phyloP scores from a whole-genome alignment of 1,140 invertebrate species.

The Pantala flavescens region DNA sequence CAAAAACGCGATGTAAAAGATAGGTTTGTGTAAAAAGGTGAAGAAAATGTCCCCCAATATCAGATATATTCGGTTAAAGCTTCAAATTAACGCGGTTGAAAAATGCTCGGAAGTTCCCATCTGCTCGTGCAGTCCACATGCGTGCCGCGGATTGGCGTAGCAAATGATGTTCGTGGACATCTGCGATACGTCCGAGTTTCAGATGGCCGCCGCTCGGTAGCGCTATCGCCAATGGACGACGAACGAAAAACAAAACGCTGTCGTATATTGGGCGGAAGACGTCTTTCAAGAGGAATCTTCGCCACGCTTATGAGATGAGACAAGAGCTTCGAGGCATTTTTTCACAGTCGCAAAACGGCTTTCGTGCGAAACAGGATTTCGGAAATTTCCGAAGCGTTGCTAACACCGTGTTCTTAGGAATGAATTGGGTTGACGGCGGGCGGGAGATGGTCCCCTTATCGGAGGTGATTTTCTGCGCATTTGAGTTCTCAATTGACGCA shows the following conservation, averaged over 20 bases:
- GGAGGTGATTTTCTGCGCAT: too few relatives aligned
- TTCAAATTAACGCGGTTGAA: too few relatives aligned
- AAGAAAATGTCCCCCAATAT: too few relatives aligned
- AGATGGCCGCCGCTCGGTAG: background rate
- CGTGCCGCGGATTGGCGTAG: background rate
- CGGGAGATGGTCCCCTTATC: too few relatives aligned
- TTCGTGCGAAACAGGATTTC: too few relatives aligned
- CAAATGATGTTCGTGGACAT: background rate
- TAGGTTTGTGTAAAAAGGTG: too few relatives aligned
- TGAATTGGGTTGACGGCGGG: background rate
- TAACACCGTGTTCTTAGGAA: background rate
- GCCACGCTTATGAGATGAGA: background rate
- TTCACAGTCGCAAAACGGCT: background rate
- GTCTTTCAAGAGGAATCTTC: background rate
- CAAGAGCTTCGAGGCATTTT: background rate
- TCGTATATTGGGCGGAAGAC: background rate
- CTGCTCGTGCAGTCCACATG: too few relatives aligned
- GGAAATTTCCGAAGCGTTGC: too few relatives aligned
- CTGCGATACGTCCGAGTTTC: background rate
- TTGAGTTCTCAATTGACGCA: too few relatives aligned
- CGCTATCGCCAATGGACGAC: background rate
- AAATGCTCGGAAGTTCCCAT: too few relatives aligned
- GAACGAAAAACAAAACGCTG: background rate
- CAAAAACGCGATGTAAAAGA: too few relatives aligned
- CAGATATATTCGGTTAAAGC: too few relatives aligned